Evolutionary conservation across 2,888 invertebrate species (phyloP), one percentile per base, ranked within the genome.

Genomic region (Patella depressa): DNA sequence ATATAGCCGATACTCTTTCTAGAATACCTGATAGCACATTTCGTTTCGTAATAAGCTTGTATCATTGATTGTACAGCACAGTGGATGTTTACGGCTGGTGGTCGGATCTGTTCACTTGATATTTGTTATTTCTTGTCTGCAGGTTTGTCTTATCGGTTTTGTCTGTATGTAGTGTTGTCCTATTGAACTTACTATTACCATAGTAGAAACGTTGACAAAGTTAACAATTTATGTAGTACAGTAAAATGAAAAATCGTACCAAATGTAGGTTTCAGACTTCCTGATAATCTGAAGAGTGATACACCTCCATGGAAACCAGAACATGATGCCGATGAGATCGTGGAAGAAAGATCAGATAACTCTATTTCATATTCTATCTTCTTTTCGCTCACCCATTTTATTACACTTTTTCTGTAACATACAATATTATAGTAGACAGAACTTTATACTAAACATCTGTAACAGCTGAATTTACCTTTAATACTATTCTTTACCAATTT

Each of bases 271-370:
- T 86, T 87, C 54, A 87, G 53, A 34, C 79, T 82, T n/a, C 82
- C 77, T 17, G 83, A 83, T 71, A 86, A 71, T 73, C 82, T 85
- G 34, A 83, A 85, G 24, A 84, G 81, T 1, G 83, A 80, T 17
- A 90, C 80, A 53, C 88, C 88, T 17, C 85, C 77, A 12, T 86
- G 83, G 9, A 89, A 81, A 5, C 90, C 90, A 29, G 83, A 80
- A 74, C 87, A 89, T 3, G 85, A 82, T 9, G 87, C 88, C n/a
- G 88, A 86, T 2, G 90, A 88, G 17, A 89, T 78, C 11, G 85
- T 82, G 3, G 87, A 84, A 1, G 87, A 87, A 34, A 87, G 79
- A 69, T 88, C 86, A 9, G 84, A 75, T 54, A 88, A 76, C 55
- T 87, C 84, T 45, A 87, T 69, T 57, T 84, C 83, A 12, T 82